phyloP scores from a whole-genome alignment of 2,888 invertebrate genomes.

The Ganaspis brasiliensis region DNA sequence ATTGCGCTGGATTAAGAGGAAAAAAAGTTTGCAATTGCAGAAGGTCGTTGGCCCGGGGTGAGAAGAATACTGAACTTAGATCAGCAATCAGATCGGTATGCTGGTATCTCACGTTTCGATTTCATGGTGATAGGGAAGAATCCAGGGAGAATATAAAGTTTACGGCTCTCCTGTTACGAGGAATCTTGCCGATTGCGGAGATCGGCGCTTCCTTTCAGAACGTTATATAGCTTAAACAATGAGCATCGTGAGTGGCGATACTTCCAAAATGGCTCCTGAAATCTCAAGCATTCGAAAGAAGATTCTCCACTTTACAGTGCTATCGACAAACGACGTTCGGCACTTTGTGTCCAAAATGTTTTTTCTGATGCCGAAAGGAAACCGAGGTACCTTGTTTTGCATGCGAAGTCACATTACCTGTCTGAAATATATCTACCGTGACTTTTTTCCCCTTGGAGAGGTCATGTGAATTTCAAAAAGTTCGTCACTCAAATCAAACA shows the following conservation, averaged over 20 bases:
- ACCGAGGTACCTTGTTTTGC: neutral
- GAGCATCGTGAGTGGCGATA: constrained; percentile 55
- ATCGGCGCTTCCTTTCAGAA: constrained; percentile 45
- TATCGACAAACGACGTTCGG: constrained; percentile 64
- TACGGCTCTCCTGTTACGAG: constrained; percentile 44
- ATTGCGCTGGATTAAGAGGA: neutral
- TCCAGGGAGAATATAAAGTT: constrained; percentile 37
- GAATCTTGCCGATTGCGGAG: constrained; percentile 52
- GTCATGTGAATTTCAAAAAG: neutral
- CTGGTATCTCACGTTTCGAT: constrained; percentile 49
- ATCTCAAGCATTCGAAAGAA: constrained; percentile 55
- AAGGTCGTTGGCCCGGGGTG: constrained; percentile 40
- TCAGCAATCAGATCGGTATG: constrained; percentile 47
- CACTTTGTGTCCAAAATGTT: constrained; percentile 62
- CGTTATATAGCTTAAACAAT: constrained; percentile 54
- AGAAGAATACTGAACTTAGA: constrained; percentile 47
- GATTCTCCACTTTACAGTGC: constrained; percentile 47
- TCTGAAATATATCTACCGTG: neutral
- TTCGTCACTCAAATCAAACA: neutral
- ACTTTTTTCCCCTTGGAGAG: neutral
- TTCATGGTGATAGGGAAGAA: constrained; percentile 41
- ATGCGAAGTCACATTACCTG: constrained; percentile 4
- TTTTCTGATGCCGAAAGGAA: neutral
- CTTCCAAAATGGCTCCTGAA: constrained; percentile 62
- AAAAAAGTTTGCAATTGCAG: neutral